Conservation (phyloP, 2,797 vertebrate genomes). For the Pantherophis vulpinus region DNA sequence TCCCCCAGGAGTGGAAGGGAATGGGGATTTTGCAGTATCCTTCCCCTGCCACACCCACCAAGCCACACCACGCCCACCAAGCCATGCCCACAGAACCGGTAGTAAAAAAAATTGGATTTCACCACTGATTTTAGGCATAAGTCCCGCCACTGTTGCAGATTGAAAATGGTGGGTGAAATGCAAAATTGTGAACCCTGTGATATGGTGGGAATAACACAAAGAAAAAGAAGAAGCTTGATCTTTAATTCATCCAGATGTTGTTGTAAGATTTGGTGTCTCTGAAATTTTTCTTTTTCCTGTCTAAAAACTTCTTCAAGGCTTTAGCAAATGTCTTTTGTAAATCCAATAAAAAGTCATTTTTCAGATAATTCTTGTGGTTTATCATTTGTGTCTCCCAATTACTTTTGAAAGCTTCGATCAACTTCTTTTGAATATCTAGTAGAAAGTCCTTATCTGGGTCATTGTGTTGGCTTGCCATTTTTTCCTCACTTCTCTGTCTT, state of each 20-base stretch:
- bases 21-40: too few species aligned
- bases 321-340: neutral
- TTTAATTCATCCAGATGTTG: neutral
- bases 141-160: too few species aligned
- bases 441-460: neutral
- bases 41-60: too few species aligned
- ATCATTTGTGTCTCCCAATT: neutral
- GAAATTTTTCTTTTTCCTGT: neutral
- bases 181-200: too few species aligned
- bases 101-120: too few species aligned
- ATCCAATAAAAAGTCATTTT: neutral
- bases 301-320: neutral
- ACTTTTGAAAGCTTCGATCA: neutral
- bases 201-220: too few species aligned
- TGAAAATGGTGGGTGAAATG: too few species aligned
- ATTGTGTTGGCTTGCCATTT: neutral
- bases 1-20: too few species aligned
- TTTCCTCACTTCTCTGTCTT: neutral
- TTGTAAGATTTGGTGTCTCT: neutral
- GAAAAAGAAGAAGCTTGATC: neutral
- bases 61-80: too few species aligned
- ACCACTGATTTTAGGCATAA: too few species aligned
- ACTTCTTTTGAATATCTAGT: neutral
- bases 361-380: neutral
- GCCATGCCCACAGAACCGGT: too few species aligned